phyloP scores from a whole-genome alignment of 2,113 vertebrate genomes.

The Puffinus mauretanicus region DNA sequence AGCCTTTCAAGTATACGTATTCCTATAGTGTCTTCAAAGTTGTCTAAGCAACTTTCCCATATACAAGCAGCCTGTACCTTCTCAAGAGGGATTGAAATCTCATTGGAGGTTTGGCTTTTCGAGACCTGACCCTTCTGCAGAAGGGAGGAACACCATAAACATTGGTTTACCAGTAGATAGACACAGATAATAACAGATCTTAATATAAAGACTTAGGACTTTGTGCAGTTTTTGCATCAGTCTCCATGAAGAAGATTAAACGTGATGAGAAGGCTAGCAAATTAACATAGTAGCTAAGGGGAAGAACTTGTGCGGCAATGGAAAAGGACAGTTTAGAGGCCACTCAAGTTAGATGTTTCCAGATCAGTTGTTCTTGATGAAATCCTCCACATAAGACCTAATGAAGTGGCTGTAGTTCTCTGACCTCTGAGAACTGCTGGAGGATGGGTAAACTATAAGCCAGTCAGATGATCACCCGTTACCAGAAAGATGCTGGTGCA shows the following conservation, averaged over 20 bases:
- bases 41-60: neutral
- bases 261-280: neutral
- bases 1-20: neutral
- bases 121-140: neutral
- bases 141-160: neutral
- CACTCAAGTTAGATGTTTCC: neutral
- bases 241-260: neutral
- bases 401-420: neutral
- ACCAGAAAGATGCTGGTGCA: neutral
- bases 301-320: neutral
- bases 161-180: neutral
- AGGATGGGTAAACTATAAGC: neutral
- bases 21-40: neutral
- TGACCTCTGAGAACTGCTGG: neutral
- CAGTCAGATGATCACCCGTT: neutral
- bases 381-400: neutral
- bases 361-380: neutral
- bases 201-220: neutral
- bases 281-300: neutral
- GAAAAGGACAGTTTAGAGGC: neutral
- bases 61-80: neutral
- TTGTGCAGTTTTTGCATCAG: neutral
- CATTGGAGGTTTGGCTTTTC: neutral
- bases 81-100: neutral
- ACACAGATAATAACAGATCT: neutral